A percentile compares a stretch with the other conserved stretches of the same genome.
Evolutionary conservation across 2,888 invertebrate genomes (phyloP).

Genomic region (Mesorhabditis belari): DNA sequence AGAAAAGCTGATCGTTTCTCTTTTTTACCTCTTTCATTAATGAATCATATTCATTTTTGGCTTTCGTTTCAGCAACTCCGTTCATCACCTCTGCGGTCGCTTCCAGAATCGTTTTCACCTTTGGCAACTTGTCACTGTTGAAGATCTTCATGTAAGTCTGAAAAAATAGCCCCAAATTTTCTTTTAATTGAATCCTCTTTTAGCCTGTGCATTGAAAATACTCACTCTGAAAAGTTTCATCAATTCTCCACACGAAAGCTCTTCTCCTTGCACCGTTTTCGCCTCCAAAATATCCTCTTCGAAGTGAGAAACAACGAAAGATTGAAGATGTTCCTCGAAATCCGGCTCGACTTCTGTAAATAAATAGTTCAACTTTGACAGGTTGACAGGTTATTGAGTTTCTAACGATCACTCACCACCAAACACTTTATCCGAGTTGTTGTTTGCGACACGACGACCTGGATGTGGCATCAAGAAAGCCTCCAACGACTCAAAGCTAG

Average conservation of each 20-base stretch:
- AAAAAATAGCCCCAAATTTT: conserved; percentile 3
- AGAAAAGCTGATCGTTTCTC: no score
- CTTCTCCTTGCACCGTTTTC: conserved; percentile 87
- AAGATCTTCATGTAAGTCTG: conserved; percentile 87
- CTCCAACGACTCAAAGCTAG: conserved; percentile 86
- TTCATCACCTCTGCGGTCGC: conserved; percentile 5
- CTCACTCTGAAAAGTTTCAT: conserved; percentile 82
- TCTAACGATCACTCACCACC: conserved; percentile 61
- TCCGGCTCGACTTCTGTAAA: conserved; percentile 72
- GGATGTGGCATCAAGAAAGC: conserved; percentile 97
- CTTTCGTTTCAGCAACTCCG: not conserved
- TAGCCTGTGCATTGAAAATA: no score
- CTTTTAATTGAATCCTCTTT: no score
- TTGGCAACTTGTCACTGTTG: conserved; percentile 89
- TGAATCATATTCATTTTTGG: conserved; percentile 1
- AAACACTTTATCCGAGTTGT: conserved; percentile 56
- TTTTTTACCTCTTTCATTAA: not conserved
- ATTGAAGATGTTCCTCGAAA: conserved; percentile 77
- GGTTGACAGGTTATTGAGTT: no score
- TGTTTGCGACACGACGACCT: conserved; percentile 86
- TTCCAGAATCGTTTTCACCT: conserved; percentile 96
- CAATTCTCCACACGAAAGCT: conserved; percentile 82
- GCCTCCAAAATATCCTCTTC: conserved; percentile 81
- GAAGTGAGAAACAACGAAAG: conserved; percentile 80
- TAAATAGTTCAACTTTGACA: not conserved